Evolutionary conservation across 2,888 invertebrate genomes (phyloP), one percentile per base, ranked within the genome.

Genomic region (Clanis bilineata): DNA sequence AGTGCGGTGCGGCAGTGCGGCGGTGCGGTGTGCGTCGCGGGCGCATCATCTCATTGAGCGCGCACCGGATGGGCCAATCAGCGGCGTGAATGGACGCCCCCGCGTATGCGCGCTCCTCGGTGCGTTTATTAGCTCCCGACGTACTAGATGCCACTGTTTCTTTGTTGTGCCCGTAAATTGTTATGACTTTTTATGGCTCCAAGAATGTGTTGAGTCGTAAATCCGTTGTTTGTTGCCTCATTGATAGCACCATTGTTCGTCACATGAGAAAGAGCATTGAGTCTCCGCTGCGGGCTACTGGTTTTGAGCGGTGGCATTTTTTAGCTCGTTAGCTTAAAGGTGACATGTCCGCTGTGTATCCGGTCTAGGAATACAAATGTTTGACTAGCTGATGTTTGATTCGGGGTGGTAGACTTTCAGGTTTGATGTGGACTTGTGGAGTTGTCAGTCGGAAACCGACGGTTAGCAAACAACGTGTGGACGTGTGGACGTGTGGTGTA

Each of bases 61-160:
- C 83, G 84, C 88, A 91, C 92, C 92, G 91, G 92, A 92, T 91
- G 91, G 85, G 80, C 92, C 91, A 92, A 92, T 92, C 92, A 91
- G 89, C 90, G 79, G 79, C 88, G 89, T 91, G 91, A 91, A 92
- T 91, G 91, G 89, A 84, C 92, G 91, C 90, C 91, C 87, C 91
- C 91, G 90, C 89, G 82, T 76, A 69, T 77, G 80, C 79, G 77
- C 74, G 80, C 77, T 76, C 81, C 80, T 77, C 75, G 67, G 77
- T 76, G 82, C 83, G 80, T 82, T n/a, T 86, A 83, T 87, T 87
- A 87, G 82, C 87, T 86, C 79, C 85, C 83, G 59, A 44, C 59
- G 85, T 86, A 88, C 85, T 85, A 86, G 78, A 76, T 84, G 79
- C 86, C 77, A 77, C 85, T 80, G 82, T 82, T 84, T 84, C 88